Base-by-base conservation (phyloP, 2,888 invertebrate genomes). In the Dynastes tityus region DNA sequence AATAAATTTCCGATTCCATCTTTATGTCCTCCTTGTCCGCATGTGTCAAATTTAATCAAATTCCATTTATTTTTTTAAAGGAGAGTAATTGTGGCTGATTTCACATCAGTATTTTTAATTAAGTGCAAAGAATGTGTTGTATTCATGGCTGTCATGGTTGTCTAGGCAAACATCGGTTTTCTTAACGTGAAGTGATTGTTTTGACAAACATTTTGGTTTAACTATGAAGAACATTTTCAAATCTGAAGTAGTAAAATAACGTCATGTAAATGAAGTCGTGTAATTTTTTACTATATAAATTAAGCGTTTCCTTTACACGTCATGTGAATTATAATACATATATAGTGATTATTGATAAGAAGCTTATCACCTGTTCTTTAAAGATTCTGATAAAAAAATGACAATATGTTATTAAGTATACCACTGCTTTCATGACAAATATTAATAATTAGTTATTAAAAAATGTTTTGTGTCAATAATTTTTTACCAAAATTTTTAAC, bases 381-480 rank as follows among this genome's bases (percentile, higher is more conserved):
- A 63, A 55, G 53, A 71, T 53, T 16, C 37, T 51, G 40, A 77
- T 55, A 58, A 75, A 32, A 71, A 78, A 63, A 45, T 73, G 78
- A 79, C 80, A 80, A 79, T 79, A 80, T 80, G 80, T 79, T 80
- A 67, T 63, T 75, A 27, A 70, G 29, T 64, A 67, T 51, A 67
- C 27, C 70, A 32, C 49, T 64, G 45, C 51, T 55, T 74, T 81
- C 80, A 77, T 81, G 80, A 81, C 80, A 64, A 76, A 75, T 58
- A 71, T 55, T 73, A 64, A 67, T 68, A 9, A 55, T 78, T 78
- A 75, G 76, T 68, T 78, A 22, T 16, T 68, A 74, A 65, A 78
- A 65, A 75, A 78, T 78, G 78, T 71, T 61, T 63, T 70, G 61
- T 40, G 73, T 63, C 73, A 71, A 22, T 53, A 61, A 70, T 73